A percentile compares a stretch with the other conserved stretches of the same genome.
Conservation (phyloP, 2,113 vertebrate genomes). For the Fulmarus glacialis region DNA sequence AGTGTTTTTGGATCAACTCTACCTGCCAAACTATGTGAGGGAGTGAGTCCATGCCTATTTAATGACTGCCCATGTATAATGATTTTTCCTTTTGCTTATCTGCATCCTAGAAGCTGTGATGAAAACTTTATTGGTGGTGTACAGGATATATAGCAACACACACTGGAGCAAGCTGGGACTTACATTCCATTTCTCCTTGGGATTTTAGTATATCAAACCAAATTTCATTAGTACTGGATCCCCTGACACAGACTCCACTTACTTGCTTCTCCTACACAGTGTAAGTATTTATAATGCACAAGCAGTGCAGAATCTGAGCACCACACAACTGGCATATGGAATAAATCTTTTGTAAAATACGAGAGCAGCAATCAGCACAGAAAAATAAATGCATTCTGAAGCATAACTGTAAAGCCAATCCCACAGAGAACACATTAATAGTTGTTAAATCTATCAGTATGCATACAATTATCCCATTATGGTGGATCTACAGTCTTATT, state of each 20-base stretch:
- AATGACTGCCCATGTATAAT: neutral
- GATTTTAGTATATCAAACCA: neutral
- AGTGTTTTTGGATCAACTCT: neutral
- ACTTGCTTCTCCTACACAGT: neutral
- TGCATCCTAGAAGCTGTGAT: neutral
- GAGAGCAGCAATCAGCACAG: neutral
- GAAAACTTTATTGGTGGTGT: neutral
- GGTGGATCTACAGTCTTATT: neutral
- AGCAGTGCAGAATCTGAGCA: neutral
- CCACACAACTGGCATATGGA: neutral
- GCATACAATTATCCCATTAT: neutral
- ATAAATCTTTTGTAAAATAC: neutral
- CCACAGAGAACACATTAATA: constrained; percentile 11
- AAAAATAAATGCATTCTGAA: neutral
- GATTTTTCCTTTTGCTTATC: neutral
- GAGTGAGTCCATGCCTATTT: neutral
- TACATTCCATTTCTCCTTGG: neutral
- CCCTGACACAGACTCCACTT: neutral
- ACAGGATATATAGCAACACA: neutral
- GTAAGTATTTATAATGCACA: neutral
- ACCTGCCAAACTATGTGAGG: neutral
- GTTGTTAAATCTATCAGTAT: neutral
- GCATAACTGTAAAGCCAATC: neutral
- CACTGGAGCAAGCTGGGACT: neutral
- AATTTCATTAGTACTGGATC: neutral